Conservation (phyloP, 2,113 vertebrate species). For the Oryzias celebensis region DNA sequence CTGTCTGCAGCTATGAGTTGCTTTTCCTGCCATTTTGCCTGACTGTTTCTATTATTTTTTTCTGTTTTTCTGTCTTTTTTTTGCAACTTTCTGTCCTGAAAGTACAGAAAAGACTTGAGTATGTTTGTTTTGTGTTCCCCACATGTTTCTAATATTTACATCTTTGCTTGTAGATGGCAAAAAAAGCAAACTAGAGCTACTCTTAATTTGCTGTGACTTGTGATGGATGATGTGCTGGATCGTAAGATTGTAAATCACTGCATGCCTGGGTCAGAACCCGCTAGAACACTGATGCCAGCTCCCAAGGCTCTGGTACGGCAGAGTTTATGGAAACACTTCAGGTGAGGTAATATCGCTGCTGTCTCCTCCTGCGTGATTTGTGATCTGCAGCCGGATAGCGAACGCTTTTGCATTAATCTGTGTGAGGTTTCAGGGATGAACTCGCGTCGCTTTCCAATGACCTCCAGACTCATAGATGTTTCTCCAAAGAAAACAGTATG, state of each 20-base stretch:
- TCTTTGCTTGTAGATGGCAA: constrained; percentile 5
- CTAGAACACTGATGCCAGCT: constrained; percentile 57
- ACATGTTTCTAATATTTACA: constrained; percentile 11
- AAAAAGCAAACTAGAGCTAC: constrained; percentile 12
- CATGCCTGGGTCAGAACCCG: constrained; percentile 54
- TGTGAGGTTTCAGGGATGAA: constrained; percentile 31
- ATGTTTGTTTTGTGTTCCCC: constrained; percentile 10
- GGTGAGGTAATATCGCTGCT: constrained; percentile 68
- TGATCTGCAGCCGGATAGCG: constrained; percentile 45
- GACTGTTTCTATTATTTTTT: constrained; percentile 40
- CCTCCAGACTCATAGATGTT: constrained; percentile 46
- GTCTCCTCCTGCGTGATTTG: constrained; percentile 69
- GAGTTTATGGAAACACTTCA: constrained; percentile 73
- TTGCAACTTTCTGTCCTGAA: constrained; percentile 9
- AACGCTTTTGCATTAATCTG: constrained; percentile 29
- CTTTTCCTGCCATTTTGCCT: constrained; percentile 43
- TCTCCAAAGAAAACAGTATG: constrained; percentile 68
- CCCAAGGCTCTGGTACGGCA: constrained; percentile 65
- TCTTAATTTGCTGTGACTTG: constrained; percentile 54
- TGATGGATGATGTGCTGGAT: constrained; percentile 59
- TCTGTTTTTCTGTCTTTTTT: constrained; percentile 32
- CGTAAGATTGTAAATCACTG: constrained; percentile 58
- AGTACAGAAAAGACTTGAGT: constrained; percentile 8
- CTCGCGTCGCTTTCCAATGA: constrained; percentile 66
- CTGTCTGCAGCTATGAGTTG: constrained; percentile 44